Percentiles rank a stretch among this genome's conserved stretches.
These are phyloP conservation scores for Lota lota DNA, from an alignment of 2,113 vertebrate species.

Conservation along the genomic window DNA sequence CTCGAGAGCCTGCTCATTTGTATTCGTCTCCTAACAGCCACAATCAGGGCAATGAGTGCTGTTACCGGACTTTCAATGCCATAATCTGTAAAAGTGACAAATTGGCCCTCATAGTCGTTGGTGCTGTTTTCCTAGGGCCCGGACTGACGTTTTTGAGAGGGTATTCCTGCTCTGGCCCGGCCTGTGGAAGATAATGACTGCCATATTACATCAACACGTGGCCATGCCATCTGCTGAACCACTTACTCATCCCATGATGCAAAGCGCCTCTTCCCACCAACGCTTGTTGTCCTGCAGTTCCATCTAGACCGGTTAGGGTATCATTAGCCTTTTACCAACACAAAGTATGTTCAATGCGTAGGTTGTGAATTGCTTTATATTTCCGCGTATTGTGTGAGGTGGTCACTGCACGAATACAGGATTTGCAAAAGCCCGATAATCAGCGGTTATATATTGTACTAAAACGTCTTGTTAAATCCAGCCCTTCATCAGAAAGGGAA, in stretches of 20 bases:
- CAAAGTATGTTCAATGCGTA: no score
- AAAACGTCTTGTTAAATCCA: neutral
- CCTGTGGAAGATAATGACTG: constrained; percentile 62
- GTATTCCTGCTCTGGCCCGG: constrained; percentile 62
- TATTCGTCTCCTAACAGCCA: constrained; percentile 36
- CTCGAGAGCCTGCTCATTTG: constrained; percentile 21
- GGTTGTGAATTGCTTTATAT: no score
- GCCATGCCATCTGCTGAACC: constrained; percentile 56
- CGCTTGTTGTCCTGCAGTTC: constrained; percentile 51
- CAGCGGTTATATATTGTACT: neutral
- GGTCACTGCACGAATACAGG: constrained; percentile 7
- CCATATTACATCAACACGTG: constrained; percentile 72
- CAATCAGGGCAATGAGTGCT: constrained; percentile 44
- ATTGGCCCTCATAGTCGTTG: constrained; percentile 46
- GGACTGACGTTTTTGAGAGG: constrained; percentile 62
- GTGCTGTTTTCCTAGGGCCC: constrained; percentile 37
- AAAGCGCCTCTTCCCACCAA: constrained; percentile 51
- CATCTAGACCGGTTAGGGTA: constrained; percentile 7
- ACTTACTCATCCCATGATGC: constrained; percentile 64
- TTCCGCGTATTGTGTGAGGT: no score
- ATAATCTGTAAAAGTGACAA: constrained; percentile 51
- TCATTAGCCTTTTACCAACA: no score
- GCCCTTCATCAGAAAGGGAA: no score
- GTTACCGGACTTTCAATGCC: constrained; percentile 36
- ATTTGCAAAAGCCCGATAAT: neutral